Base-by-base conservation (phyloP, 1,140 invertebrate genomes). In the Atta texana region DNA sequence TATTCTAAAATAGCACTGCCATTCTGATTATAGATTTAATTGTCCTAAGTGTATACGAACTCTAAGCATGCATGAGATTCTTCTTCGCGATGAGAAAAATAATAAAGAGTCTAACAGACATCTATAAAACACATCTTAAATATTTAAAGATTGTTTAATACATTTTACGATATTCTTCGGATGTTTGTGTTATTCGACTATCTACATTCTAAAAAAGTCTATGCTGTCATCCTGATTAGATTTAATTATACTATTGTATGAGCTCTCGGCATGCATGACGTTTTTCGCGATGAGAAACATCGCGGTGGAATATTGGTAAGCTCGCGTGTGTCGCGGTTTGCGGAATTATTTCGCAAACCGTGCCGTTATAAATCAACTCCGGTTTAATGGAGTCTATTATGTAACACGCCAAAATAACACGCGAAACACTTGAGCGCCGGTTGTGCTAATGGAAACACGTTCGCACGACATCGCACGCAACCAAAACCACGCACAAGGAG, bases 401-500 rank as follows among this genome's bases (percentile, higher is more conserved):
- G 69, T 84, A 84, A 84, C 80, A 51, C 14, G 55, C 68, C 80
- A 55, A 84, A 75, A 61, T 74, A 84, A 84, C 80, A 81, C 21
- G 66, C 66, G 78, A 81, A 57, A 72, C 51, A 64, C 75, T 49
- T 12, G 59, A 44, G 69, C 69, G 39, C 31, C 39, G 69, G 24
- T 63, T 7, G 55, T 49, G 21, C 55, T 74, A 74, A 75, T 75
- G 80, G 55, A 84, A 63, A 75, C 69, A 61, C 39, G 39, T 49
- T 82, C 68, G 66, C 78, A 28, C 64, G 39, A 68, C 77, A 51
- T 78, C 76, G 49, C 71, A 31, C 34, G 78, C 78, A 72, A 44
- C 16, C 6, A 18, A 10, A 74, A 34, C 12, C 12, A 31, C 44
- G 44, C 72, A n/a, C 44, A 28, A 61, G 18, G 24, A n/a, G 63